These are phyloP conservation scores for Macropodus opercularis DNA, from an alignment of 2,797 vertebrate species.

Conservation along the genomic window DNA sequence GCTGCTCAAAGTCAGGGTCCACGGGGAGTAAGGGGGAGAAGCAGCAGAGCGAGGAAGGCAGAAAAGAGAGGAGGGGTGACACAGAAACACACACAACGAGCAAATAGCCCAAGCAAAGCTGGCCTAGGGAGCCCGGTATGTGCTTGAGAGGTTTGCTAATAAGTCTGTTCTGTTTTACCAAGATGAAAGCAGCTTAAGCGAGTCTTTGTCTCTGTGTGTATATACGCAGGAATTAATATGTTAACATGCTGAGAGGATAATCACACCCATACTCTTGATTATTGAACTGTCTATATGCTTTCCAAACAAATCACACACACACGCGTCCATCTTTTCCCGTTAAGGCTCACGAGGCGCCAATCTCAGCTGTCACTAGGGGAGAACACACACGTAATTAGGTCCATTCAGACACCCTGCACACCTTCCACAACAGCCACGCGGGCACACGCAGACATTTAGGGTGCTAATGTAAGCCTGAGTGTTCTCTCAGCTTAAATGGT, in stretches of 20 bases:
- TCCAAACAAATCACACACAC: conserved; percentile 1
- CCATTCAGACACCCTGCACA: conserved; percentile 13
- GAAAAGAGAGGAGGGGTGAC: neutral
- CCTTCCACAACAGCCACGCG: conserved; percentile 7
- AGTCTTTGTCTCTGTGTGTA: conserved; percentile 24
- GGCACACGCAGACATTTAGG: conserved; percentile 31
- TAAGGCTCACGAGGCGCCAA: too few species aligned
- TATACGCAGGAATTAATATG: conserved; percentile 9
- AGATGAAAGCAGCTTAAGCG: conserved; percentile 58
- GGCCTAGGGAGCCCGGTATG: conserved; percentile 34
- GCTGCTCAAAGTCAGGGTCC: conserved; percentile 44
- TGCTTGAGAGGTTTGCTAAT: conserved; percentile 58
- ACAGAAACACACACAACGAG: conserved; percentile 21
- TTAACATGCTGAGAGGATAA: neutral
- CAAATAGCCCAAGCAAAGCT: conserved; percentile 57
- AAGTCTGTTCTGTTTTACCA: conserved; percentile 60
- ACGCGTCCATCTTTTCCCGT: too few species aligned
- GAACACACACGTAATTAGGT: neutral
- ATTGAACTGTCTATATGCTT: conserved; percentile 4
- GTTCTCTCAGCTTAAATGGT: conserved; percentile 78
- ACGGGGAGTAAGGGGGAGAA: conserved; percentile 43
- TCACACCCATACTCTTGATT: conserved; percentile 2
- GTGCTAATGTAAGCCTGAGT: conserved; percentile 72
- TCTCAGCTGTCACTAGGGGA: too few species aligned
- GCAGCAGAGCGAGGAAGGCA: conserved; percentile 27